Percentiles rank a stretch among this genome's conserved stretches.
Conservation (phyloP, 2,113 vertebrate genomes). For the Rhea americana region DNA sequence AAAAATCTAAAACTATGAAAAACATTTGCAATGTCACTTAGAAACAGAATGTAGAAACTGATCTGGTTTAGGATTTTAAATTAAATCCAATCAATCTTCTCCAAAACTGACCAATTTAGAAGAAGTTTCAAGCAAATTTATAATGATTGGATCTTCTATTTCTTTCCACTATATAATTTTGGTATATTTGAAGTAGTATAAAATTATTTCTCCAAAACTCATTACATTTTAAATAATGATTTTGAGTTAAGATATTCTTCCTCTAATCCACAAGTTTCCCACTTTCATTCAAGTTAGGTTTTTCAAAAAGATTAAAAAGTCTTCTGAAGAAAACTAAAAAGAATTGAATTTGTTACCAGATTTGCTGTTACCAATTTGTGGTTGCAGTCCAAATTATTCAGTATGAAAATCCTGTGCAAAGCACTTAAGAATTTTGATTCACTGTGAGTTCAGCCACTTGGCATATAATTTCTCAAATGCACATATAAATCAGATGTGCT, state of each 20-base stretch:
- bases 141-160: rapidly evolving
- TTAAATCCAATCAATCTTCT: background rate
- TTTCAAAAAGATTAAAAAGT: background rate
- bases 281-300: background rate
- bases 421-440: background rate
- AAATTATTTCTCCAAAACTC: background rate
- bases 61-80: background rate
- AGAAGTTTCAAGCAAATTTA: background rate
- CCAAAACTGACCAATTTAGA: background rate
- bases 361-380: background rate
- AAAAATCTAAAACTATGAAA: background rate
- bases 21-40: background rate
- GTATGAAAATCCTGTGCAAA: background rate
- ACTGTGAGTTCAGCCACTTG: background rate
- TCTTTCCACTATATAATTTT: background rate
- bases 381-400: background rate
- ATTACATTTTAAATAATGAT: background rate
- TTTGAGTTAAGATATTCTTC: background rate
- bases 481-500: background rate
- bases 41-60: background rate
- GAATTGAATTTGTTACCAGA: background rate
- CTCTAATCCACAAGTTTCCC: background rate
- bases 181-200: background rate
- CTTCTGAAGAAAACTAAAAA: background rate
- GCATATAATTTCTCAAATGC: background rate